Evolutionary conservation across 2,113 vertebrate genomes (phyloP).

Genomic region (Poeciliopsis retropinna): DNA sequence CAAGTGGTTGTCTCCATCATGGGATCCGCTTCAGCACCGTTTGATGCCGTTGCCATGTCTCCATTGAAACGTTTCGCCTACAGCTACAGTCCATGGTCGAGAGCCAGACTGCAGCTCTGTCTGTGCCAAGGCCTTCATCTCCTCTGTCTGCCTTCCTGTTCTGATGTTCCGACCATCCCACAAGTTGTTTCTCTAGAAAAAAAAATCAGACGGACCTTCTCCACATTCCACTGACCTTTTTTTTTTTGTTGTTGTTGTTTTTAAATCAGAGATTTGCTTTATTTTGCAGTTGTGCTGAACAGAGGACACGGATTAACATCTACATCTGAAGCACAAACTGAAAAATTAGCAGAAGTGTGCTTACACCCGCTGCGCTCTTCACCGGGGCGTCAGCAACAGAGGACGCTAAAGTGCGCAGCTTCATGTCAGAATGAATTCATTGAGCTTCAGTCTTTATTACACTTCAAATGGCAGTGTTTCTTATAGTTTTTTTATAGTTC

Average conservation of each 20-base stretch:
- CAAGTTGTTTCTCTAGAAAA: conserved; percentile 2
- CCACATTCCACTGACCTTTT: no score
- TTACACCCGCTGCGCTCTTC: no score
- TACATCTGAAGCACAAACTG: no score
- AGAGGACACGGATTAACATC: no score
- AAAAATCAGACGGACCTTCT: no score
- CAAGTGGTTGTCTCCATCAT: conserved; percentile 16
- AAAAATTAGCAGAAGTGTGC: no score
- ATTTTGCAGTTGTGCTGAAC: no score
- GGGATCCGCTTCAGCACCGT: conserved; percentile 45
- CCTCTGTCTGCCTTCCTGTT: conserved; percentile 15
- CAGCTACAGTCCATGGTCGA: conserved; percentile 42
- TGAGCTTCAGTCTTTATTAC: not conserved
- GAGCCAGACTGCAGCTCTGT: conserved; percentile 49
- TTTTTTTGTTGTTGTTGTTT: no score
- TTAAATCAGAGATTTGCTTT: no score
- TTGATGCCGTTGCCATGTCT: conserved; percentile 57
- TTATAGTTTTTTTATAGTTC: not conserved
- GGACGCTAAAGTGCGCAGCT: no score
- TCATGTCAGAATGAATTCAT: not conserved
- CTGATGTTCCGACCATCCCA: conserved; percentile 32
- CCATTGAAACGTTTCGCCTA: conserved; percentile 40
- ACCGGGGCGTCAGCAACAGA: not conserved
- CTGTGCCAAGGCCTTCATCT: conserved; percentile 47
- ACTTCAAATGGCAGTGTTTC: not conserved